Conservation (phyloP, 2,113 vertebrate genomes). For the Ploceus nigricollis region DNA sequence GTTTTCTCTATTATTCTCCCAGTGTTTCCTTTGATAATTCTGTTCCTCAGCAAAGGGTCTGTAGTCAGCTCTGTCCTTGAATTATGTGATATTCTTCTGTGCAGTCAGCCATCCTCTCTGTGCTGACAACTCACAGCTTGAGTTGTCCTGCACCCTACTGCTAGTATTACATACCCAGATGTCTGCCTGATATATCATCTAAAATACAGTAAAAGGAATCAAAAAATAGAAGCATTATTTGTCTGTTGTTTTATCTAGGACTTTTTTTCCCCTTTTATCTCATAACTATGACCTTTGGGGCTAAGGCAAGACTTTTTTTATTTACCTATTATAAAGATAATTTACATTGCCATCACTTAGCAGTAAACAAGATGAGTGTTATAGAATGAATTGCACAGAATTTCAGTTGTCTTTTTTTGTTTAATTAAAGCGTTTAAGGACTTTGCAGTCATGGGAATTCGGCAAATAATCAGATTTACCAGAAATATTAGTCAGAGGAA, state of each 20-base stretch:
- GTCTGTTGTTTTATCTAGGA: neutral
- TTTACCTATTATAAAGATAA: neutral
- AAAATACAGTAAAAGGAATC: neutral
- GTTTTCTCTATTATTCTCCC: neutral
- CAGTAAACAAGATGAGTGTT: neutral
- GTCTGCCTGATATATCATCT: neutral
- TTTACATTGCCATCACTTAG: neutral
- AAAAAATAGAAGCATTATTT: neutral
- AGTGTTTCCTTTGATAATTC: neutral
- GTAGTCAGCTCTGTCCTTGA: slow-evolving; percentile 29
- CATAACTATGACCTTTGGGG: neutral
- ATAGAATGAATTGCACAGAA: neutral
- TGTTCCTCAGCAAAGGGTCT: neutral
- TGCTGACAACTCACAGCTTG: slow-evolving; percentile 41
- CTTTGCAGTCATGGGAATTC: neutral
- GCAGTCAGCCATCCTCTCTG: slow-evolving; percentile 8
- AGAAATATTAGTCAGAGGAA: neutral
- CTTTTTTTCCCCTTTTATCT: neutral
- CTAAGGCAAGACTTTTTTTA: neutral
- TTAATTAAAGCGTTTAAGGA: neutral
- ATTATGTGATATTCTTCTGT: neutral
- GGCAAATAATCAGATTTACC: neutral
- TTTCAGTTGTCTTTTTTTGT: neutral
- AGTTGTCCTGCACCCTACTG: slow-evolving; percentile 22
- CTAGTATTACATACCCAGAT: slow-evolving; percentile 6